phyloP scores from a whole-genome alignment of 2,888 invertebrate species.

The Clusia tigrina region DNA sequence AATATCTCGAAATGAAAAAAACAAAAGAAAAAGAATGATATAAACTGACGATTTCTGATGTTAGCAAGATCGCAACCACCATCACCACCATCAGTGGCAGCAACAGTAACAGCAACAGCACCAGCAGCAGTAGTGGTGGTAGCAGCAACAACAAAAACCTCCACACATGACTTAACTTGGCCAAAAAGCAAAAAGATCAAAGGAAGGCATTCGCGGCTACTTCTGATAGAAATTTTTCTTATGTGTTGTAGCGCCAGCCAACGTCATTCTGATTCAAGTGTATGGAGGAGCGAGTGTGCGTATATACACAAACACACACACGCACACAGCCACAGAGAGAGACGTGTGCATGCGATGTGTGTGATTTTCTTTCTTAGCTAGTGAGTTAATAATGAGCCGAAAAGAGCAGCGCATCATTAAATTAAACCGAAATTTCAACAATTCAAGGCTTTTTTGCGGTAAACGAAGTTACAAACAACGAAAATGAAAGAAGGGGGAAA shows the following conservation, averaged over 20 bases:
- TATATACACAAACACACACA: too few relatives aligned
- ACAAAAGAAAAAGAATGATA: neutral
- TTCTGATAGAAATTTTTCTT: conserved; percentile 42
- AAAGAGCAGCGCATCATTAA: conserved; percentile 45
- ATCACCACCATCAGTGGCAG: neutral
- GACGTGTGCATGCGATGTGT: too few relatives aligned
- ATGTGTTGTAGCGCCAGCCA: conserved; percentile 8
- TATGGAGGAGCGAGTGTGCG: too few relatives aligned
- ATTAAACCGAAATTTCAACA: conserved; percentile 57
- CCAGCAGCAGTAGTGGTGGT: neutral
- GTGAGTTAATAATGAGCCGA: neutral
- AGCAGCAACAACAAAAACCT: neutral
- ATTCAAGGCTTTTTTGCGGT: conserved; percentile 33
- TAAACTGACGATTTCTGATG: neutral
- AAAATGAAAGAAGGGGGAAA: neutral
- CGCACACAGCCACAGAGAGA: too few relatives aligned
- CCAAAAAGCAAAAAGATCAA: conserved; percentile 40
- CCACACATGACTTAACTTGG: neutral
- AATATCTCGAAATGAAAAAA: neutral
- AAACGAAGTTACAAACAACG: neutral
- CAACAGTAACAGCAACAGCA: neutral
- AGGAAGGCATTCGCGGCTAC: conserved; percentile 54
- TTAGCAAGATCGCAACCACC: conserved; percentile 1
- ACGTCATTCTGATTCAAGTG: neutral
- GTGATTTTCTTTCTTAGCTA: neutral